A percentile compares a stretch with the other conserved stretches of the same genome.
phyloP scores from a whole-genome alignment of 2,888 invertebrate genomes.

The Pristionchus exspectatus region DNA sequence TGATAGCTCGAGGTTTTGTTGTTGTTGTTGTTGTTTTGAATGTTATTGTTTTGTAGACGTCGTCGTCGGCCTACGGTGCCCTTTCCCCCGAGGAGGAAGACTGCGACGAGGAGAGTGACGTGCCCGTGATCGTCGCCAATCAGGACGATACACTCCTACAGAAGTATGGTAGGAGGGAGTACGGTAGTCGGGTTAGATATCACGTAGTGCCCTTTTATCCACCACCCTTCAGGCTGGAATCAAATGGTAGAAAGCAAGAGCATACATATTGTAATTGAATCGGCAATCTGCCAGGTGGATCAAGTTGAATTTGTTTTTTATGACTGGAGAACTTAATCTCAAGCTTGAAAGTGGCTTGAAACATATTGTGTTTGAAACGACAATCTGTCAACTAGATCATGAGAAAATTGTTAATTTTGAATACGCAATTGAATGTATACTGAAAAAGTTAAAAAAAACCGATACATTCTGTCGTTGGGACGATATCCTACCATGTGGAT shows the following conservation, averaged over 20 bases:
- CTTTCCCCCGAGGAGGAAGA: conserved; percentile 53
- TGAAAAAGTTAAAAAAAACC: background rate
- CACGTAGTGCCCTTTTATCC: too few species aligned
- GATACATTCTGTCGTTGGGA: background rate
- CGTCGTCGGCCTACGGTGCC: background rate
- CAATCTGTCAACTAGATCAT: too few species aligned
- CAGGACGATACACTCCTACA: conserved; percentile 92
- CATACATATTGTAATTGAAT: too few species aligned
- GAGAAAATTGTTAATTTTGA: too few species aligned
- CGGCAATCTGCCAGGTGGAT: too few species aligned
- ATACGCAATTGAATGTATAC: too few species aligned
- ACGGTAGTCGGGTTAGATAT: background rate
- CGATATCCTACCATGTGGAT: background rate
- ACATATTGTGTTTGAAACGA: too few species aligned
- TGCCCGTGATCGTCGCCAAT: conserved; percentile 84
- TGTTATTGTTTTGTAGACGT: background rate
- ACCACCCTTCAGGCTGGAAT: too few species aligned
- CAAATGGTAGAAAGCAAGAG: too few species aligned
- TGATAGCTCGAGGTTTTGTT: background rate
- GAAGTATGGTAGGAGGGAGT: conserved; percentile 78
- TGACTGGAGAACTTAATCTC: too few species aligned
- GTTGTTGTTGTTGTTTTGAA: background rate
- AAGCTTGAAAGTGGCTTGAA: too few species aligned
- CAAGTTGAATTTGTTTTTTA: too few species aligned
- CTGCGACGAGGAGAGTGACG: conserved; percentile 63